Base-by-base conservation (phyloP, 2,113 vertebrate species). In the Madoqua kirkii region DNA sequence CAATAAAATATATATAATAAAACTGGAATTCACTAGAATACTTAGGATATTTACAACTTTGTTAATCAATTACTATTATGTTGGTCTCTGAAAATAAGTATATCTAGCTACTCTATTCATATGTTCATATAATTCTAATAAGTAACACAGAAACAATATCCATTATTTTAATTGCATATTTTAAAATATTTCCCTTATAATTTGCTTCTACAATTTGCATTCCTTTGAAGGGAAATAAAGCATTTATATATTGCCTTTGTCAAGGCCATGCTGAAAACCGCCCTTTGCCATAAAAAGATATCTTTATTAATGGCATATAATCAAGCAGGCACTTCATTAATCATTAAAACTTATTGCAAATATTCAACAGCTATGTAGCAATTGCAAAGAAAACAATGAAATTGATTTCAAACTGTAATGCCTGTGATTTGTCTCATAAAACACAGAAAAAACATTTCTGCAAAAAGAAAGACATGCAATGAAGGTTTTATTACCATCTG, bases 101-200 rank as follows among this genome's bases (percentile, higher is more conserved):
- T 62, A 97, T 84, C 82, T 95, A 92, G 87, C 87, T 93, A 81
- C 16, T 96, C 87, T 88, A 81, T 81, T 96, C 95, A 76, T 64
- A 93, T 90, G 92, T 89, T 98, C 97, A 86, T 83, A 97, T 98
- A 92, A 98, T 74, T 95, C 55, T 27, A 96, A 96, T 87, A 98
- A 96, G 91, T 97, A 97, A 98, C 86, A 71, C 64, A 94, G 81
- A 27, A 96, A 97, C 64, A 96, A 45, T 89, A 79, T 81, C 93
- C 71, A 98, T 98, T 98, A 98, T 50, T 92, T 50, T 96, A 97
- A 96, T 91, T 96, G 29, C 92, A 84, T 8, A 43, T 96, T 97
- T 97, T 97, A 67, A 97, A 98, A 96, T 89, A 90, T 96, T 98
- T 96, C 50, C 82, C 74, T 96, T 96, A 96, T 95, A 7, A 95